phyloP scores from a whole-genome alignment of 2,888 invertebrate species.

The Plebejus argus region DNA sequence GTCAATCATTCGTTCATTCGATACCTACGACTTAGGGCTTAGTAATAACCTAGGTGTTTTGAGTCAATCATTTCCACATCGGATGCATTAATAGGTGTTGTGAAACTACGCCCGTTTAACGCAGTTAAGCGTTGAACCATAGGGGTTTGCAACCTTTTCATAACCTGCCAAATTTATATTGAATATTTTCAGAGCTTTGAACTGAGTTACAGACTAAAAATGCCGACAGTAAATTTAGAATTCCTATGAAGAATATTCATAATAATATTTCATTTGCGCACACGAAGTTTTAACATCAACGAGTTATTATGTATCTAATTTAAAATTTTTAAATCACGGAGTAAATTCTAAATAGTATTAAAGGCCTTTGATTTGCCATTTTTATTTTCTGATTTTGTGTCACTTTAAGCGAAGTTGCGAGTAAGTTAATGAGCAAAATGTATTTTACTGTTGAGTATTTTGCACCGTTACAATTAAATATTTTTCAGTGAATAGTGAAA shows the following conservation, averaged over 20 bases:
- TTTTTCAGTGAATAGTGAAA: too few species aligned
- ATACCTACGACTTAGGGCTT: not conserved
- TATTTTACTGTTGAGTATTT: not conserved
- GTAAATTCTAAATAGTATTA: not conserved
- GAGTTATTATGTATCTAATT: not conserved
- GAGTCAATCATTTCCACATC: slow-evolving; percentile 34
- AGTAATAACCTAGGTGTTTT: not conserved
- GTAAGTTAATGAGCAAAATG: too few species aligned
- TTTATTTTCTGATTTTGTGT: too few species aligned
- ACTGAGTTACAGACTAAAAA: not conserved
- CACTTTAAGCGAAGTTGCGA: too few species aligned
- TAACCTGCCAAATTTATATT: slow-evolving; percentile 27
- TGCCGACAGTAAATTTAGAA: not conserved
- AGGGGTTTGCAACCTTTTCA: slow-evolving; percentile 38
- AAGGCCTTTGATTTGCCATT: too few species aligned
- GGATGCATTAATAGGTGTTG: slow-evolving; percentile 34
- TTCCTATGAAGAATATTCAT: not conserved
- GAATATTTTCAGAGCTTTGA: not conserved
- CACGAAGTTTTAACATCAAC: not conserved
- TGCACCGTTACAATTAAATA: too few species aligned
- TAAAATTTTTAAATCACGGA: not conserved
- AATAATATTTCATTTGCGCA: not conserved
- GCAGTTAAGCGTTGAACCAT: slow-evolving; percentile 26
- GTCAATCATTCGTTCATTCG: not conserved
- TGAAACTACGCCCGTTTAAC: slow-evolving; percentile 32